Base-by-base conservation (phyloP, 1,140 invertebrate species). In the Mactra quadrangularis region DNA sequence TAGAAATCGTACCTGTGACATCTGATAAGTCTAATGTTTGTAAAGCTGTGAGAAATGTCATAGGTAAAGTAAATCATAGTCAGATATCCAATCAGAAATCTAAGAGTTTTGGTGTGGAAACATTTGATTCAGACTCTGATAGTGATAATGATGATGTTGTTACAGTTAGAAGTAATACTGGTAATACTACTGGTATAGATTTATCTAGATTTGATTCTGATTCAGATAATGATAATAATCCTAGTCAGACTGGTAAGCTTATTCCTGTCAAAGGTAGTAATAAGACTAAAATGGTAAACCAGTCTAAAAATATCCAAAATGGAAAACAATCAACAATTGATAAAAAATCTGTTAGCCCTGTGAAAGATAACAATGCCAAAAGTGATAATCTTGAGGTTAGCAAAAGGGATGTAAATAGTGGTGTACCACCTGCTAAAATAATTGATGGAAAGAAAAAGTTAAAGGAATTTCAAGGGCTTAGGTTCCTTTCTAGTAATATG, bases 61-160 rank as follows among this genome's bases (percentile, higher is more conserved):
- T n/a, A n/a, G n/a, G n/a, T n/a, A n/a, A n/a, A 9, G 53, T 55
- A 55, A 55, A 22, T n/a, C 9, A 33, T 7, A 62, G 29, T 62
- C 7, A 6, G 15, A 41, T 7, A 41, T 7, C 38, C 38, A 41
- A 41, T 15, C 6, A 41, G 38, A 7, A 15, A 41, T 15, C 15
- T 6, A 41, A 7, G 15, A 41, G 15, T 15, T 15, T 41, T 6
- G 38, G 6, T 41, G 38, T 41, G 38, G 6, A 41, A 41, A 78
- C 41, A 29, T 68, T 78, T 55, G 76, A 78, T 55, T 78, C 76
- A 35, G 76, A 78, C 55, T 50, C 47, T 22, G 76, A 78, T 25
- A 27, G 27, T 6, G 47, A 53, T 19, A 45, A 35, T 52, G 27
- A 13, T 35, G 35, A 38, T 33, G n/a, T 27, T 31, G 15, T n/a